Conservation (phyloP, 2,113 vertebrate genomes). For the Odocoileus virginianus region DNA sequence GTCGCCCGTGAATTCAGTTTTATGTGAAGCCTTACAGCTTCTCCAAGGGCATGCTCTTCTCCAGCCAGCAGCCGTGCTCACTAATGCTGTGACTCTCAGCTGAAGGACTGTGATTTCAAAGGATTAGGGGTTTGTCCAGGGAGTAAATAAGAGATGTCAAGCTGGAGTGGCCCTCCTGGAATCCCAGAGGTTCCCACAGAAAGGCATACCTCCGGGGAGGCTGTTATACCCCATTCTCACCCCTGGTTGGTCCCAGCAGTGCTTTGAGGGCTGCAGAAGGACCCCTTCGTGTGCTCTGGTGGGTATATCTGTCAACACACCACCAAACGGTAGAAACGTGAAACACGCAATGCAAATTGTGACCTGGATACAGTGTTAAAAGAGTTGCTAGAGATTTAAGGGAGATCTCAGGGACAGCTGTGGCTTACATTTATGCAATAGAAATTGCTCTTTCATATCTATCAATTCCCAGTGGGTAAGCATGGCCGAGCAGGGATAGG, state of each 20-base stretch:
- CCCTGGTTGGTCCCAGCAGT: not conserved
- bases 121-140: not conserved
- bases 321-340: not conserved
- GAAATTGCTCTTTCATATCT: not conserved
- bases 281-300: not conserved
- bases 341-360: not conserved
- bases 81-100: too few relatives aligned
- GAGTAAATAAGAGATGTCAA: not conserved
- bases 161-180: not conserved
- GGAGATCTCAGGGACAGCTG: not conserved
- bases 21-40: not conserved
- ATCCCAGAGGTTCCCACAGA: not conserved
- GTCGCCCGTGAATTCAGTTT: accelerated
- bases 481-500: not conserved
- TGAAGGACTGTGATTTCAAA: accelerated
- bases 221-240: accelerated
- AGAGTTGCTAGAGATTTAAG: not conserved
- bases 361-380: not conserved
- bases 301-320: not conserved
- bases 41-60: too few relatives aligned
- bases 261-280: not conserved
- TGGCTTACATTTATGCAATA: not conserved
- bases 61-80: not conserved
- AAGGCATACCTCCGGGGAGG: not conserved
- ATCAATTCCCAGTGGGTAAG: not conserved